These are phyloP conservation scores for Orchestes rusci DNA, from an alignment of 2,888 invertebrate genomes.

Conservation along the genomic window DNA sequence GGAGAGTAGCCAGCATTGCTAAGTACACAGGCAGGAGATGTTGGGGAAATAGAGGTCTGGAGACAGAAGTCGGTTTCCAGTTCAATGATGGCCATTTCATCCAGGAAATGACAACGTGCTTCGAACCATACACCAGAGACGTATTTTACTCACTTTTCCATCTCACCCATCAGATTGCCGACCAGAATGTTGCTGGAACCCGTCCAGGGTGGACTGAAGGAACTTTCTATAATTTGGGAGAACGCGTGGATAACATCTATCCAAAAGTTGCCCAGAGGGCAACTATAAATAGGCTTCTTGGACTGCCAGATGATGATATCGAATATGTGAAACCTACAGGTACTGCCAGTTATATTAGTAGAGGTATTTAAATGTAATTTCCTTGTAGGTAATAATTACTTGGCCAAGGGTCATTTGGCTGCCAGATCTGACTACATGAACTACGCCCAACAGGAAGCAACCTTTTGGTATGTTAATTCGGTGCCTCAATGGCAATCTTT, in stretches of 20 bases:
- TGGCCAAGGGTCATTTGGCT: constrained; percentile 55
- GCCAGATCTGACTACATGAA: constrained; percentile 57
- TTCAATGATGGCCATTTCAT: constrained; percentile 42
- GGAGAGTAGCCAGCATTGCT: constrained; percentile 29
- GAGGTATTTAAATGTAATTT: background rate
- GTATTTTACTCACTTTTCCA: constrained; percentile 49
- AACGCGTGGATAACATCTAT: constrained; percentile 35
- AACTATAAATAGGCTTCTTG: constrained; percentile 33
- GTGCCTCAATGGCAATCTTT: constrained; percentile 62
- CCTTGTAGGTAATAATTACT: constrained; percentile 34
- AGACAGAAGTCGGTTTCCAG: constrained; percentile 48
- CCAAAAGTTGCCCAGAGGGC: constrained; percentile 31
- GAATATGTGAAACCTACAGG: constrained; percentile 44
- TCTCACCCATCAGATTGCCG: constrained; percentile 42
- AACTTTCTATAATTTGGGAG: constrained; percentile 44
- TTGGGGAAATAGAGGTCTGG: constrained; percentile 40
- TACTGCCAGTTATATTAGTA: constrained; percentile 43
- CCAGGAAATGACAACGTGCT: constrained; percentile 49
- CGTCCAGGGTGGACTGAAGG: constrained; percentile 46
- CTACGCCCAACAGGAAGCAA: constrained; percentile 50
- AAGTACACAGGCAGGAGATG: constrained; percentile 43
- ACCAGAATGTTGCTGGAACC: constrained; percentile 42
- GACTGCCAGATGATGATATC: constrained; percentile 29
- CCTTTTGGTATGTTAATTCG: constrained; percentile 58
- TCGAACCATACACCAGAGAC: constrained; percentile 45